Evolutionary conservation across 2,113 vertebrate genomes (phyloP).

Genomic region (Polyodon spathula): DNA sequence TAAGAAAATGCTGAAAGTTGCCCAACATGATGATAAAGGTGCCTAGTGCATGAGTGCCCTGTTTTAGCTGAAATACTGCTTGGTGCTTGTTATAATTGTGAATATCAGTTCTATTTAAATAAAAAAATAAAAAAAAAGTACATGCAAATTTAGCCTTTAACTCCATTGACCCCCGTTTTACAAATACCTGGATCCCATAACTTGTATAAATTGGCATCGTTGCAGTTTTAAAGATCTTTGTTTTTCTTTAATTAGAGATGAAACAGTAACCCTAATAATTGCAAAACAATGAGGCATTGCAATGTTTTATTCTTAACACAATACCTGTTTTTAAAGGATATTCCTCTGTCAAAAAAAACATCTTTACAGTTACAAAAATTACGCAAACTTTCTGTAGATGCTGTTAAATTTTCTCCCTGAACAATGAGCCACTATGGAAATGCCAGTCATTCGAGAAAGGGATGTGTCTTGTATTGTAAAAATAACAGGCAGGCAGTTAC

Average conservation of each 20-base stretch:
- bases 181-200: not conserved
- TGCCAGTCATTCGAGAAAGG: constrained; percentile 23
- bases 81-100: constrained; percentile 1
- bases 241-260: too few species aligned
- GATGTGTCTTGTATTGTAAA: constrained; percentile 12
- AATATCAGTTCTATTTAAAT: constrained; percentile 3
- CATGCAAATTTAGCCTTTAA: not conserved
- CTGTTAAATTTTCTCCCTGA: not conserved
- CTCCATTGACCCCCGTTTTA: not conserved
- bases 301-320: too few species aligned
- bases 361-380: not conserved
- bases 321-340: too few species aligned
- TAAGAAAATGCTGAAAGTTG: too few species aligned
- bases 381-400: not conserved
- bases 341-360: too few species aligned
- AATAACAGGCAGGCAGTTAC: constrained; percentile 7
- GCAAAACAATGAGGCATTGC: too few species aligned
- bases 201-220: too few species aligned
- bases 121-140: not conserved
- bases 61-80: not conserved
- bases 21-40: not conserved
- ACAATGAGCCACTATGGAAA: constrained; percentile 10
- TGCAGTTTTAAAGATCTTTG: too few species aligned
- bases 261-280: too few species aligned
- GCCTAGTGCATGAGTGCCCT: not conserved